Conservation (phyloP, 2,888 invertebrate species). For the Caprella mutica region DNA sequence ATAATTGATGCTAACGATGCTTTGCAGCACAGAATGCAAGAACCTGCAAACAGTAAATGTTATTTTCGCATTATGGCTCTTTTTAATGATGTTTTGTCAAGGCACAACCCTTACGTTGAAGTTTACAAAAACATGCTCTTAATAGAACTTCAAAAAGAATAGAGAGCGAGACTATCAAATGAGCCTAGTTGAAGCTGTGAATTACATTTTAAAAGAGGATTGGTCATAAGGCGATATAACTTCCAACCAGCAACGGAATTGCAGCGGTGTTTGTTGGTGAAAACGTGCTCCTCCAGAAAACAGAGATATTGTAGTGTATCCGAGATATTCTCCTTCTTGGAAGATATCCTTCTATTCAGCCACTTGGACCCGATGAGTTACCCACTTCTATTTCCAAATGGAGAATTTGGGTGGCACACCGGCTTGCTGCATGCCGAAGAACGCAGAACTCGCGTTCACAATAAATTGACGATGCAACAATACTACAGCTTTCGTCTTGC, state of each 20-base stretch:
- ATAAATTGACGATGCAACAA: neutral
- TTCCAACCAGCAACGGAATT: neutral
- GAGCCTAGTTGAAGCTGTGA: neutral
- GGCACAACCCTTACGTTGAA: conserved; percentile 2
- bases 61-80: neutral
- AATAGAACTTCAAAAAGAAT: neutral
- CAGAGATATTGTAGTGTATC: too few relatives aligned
- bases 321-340: too few relatives aligned
- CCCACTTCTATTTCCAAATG: neutral
- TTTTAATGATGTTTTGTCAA: too few relatives aligned
- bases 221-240: neutral
- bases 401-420: neutral
- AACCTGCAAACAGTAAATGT: neutral
- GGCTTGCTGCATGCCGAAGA: neutral
- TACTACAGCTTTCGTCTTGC: neutral
- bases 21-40: neutral
- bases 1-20: neutral
- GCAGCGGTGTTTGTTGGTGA: too few relatives aligned
- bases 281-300: too few relatives aligned
- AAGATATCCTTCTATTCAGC: too few relatives aligned
- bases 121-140: neutral
- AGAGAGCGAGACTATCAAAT: neutral
- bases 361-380: conserved; percentile 1
- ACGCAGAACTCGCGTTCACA: neutral
- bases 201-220: neutral